These are phyloP conservation scores for Cheilosia variabilis DNA, from an alignment of 2,888 invertebrate genomes.

Conservation along the genomic window DNA sequence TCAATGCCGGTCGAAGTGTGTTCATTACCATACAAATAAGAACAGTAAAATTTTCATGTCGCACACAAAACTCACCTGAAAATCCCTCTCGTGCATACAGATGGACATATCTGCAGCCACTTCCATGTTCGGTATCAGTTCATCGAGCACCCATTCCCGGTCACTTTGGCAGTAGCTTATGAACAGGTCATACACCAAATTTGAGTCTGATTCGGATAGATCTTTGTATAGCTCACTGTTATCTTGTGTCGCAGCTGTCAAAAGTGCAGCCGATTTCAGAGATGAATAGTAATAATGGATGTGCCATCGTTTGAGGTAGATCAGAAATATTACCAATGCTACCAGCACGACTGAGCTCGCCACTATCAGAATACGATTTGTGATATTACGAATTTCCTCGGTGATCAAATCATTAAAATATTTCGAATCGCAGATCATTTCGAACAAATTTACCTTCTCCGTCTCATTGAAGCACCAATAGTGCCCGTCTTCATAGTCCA, in stretches of 20 bases:
- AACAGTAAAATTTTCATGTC: too few relatives aligned
- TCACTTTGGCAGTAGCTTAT: slow-evolving; percentile 89
- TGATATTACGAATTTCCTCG: slow-evolving; percentile 75
- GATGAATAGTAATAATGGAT: slow-evolving; percentile 86
- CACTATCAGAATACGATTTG: slow-evolving; percentile 76
- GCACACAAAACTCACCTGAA: slow-evolving; percentile 84
- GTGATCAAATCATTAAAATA: slow-evolving; percentile 55
- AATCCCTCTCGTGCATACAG: slow-evolving; percentile 89
- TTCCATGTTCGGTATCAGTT: slow-evolving; percentile 87
- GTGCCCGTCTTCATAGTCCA: slow-evolving; percentile 81
- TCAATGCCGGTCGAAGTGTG: too few relatives aligned
- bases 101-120: slow-evolving; percentile 85
- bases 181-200: slow-evolving; percentile 87
- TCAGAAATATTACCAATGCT: slow-evolving; percentile 77
- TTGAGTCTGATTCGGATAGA: slow-evolving; percentile 78
- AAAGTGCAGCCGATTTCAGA: slow-evolving; percentile 85
- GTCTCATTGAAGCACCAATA: slow-evolving; percentile 83
- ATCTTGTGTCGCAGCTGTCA: slow-evolving; percentile 85
- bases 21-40: too few relatives aligned
- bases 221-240: slow-evolving; percentile 78
- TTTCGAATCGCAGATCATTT: slow-evolving; percentile 77
- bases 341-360: slow-evolving; percentile 76
- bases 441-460: slow-evolving; percentile 78
- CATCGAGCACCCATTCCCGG: slow-evolving; percentile 86
- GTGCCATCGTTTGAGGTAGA: slow-evolving; percentile 85